Percentiles rank a stretch among this genome's conserved stretches.
These are phyloP conservation scores for Rhizomys pruinosus DNA, from an alignment of 2,113 vertebrate species.

Conservation along the genomic window DNA sequence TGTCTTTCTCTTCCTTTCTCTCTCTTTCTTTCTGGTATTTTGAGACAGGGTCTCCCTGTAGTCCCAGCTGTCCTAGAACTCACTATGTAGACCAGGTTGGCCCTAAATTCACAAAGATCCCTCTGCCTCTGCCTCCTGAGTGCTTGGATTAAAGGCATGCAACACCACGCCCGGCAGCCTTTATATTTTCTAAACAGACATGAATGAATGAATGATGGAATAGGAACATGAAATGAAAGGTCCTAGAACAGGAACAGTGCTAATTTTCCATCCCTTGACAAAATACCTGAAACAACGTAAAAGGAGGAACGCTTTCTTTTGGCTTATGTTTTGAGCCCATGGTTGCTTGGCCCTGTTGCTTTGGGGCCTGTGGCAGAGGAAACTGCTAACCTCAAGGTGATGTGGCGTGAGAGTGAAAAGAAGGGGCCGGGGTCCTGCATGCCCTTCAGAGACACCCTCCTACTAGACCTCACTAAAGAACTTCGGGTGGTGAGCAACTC, in stretches of 20 bases:
- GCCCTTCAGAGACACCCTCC: background rate
- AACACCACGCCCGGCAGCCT: too few relatives aligned
- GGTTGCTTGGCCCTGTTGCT: background rate
- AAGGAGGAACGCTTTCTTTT: background rate
- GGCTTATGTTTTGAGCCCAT: too few relatives aligned
- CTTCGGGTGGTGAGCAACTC: too few relatives aligned
- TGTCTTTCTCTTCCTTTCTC: too few relatives aligned
- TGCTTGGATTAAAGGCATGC: too few relatives aligned
- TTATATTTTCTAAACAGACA: slow-evolving; percentile 4
- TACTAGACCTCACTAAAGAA: background rate
- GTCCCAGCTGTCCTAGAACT: too few relatives aligned
- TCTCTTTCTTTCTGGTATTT: too few relatives aligned
- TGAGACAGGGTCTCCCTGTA: too few relatives aligned
- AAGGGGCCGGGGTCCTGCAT: background rate
- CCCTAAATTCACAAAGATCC: too few relatives aligned
- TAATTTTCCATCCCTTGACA: background rate
- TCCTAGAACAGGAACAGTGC: background rate
- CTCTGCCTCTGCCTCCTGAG: too few relatives aligned
- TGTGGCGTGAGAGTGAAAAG: background rate
- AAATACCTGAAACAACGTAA: background rate
- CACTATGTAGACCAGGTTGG: too few relatives aligned
- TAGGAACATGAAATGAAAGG: background rate
- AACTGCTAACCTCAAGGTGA: background rate
- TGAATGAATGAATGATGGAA: background rate
- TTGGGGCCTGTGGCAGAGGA: background rate